These are phyloP conservation scores for Xestia xanthographa DNA, from an alignment of 2,888 invertebrate species.

Conservation along the genomic window DNA sequence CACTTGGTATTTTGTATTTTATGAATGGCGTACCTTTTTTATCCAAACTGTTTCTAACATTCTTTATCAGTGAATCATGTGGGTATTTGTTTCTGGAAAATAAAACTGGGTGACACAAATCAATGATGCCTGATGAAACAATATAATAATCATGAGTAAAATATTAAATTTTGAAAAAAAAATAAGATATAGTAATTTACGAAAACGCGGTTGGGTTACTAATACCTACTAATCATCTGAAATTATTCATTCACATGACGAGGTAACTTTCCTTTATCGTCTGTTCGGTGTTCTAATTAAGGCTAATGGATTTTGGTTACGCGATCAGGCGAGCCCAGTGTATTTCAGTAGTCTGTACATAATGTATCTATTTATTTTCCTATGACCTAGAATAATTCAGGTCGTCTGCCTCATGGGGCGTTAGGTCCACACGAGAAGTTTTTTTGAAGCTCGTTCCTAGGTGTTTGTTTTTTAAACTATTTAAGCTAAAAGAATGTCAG, in stretches of 20 bases:
- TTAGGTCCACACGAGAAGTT: slow-evolving; percentile 20
- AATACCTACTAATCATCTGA: slow-evolving; percentile 13
- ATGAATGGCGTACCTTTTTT: slow-evolving; percentile 24
- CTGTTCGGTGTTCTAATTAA: slow-evolving; percentile 63
- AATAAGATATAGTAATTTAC: slow-evolving; percentile 3
- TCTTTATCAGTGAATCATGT: slow-evolving; percentile 39
- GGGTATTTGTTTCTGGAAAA: slow-evolving; percentile 5
- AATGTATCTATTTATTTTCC: slow-evolving; percentile 38
- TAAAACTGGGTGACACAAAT: not conserved
- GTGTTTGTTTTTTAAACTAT: slow-evolving; percentile 20
- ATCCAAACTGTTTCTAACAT: slow-evolving; percentile 13
- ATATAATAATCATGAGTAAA: not conserved
- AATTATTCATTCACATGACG: slow-evolving; percentile 57
- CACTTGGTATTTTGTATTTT: slow-evolving; percentile 31
- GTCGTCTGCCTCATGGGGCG: slow-evolving; percentile 35
- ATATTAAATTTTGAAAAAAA: slow-evolving; percentile 9
- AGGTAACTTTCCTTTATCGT: slow-evolving; percentile 60
- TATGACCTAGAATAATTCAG: slow-evolving; percentile 53
- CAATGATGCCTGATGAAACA: not conserved
- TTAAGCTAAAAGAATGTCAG: slow-evolving; percentile 28
- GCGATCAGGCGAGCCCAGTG: slow-evolving; percentile 35
- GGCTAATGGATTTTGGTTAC: slow-evolving; percentile 68
- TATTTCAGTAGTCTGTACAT: slow-evolving; percentile 33
- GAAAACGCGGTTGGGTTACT: slow-evolving; percentile 9
- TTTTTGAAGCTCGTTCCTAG: slow-evolving; percentile 13